Evolutionary conservation across 2,113 vertebrate species (phyloP).

Genomic region (Apodemus sylvaticus): DNA sequence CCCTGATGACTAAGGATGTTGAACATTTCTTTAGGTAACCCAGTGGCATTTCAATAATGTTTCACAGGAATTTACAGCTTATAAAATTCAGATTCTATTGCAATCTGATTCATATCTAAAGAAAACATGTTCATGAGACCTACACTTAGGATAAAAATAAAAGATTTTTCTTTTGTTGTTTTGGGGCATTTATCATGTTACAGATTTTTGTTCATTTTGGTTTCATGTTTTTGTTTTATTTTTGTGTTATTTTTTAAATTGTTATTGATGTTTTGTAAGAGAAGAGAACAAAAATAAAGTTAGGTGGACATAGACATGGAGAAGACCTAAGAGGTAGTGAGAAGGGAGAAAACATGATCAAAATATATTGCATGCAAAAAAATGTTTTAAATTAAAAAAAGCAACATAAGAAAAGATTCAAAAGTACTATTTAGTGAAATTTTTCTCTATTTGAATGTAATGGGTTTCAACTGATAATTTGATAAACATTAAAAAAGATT

Average conservation of each 20-base stretch:
- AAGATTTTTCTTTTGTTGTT: not conserved
- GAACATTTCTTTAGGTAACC: too few species aligned
- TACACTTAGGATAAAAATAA: not conserved
- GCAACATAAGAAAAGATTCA: not conserved
- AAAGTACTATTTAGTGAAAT: not conserved
- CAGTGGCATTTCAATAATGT: not conserved
- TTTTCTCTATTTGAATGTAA: not conserved
- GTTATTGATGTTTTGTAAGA: not conserved
- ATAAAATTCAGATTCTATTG: slow-evolving; percentile 11
- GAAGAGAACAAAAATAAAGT: not conserved
- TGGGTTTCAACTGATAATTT: not conserved
- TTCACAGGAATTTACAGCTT: not conserved
- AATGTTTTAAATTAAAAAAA: not conserved
- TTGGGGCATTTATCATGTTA: not conserved
- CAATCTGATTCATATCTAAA: not conserved
- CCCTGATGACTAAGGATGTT: too few species aligned
- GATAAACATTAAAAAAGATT: not conserved
- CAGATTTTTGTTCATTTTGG: not conserved
- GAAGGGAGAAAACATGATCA: not conserved
- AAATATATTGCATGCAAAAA: not conserved
- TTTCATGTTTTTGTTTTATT: not conserved
- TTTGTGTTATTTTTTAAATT: not conserved
- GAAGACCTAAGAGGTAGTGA: not conserved
- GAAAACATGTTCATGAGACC: not conserved
- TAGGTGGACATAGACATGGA: too few species aligned